A percentile compares a stretch with the other conserved stretches of the same genome.
Evolutionary conservation across 2,113 vertebrate species (phyloP).

Genomic region (Pseudonaja textilis): DNA sequence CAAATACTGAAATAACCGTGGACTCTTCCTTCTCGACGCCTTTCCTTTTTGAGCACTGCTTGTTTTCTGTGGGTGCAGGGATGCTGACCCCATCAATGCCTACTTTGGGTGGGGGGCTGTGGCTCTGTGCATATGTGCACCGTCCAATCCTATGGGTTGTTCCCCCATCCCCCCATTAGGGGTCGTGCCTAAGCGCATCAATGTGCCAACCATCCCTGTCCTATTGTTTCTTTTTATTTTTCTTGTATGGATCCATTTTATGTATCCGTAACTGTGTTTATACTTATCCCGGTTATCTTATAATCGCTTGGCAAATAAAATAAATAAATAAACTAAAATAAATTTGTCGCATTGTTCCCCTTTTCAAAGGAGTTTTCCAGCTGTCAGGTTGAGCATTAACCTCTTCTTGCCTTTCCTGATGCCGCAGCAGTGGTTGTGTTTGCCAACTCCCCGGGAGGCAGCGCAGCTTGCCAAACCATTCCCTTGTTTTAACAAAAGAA

Average conservation of each 20-base stretch:
- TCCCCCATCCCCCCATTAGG: not conserved
- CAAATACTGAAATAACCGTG: not conserved
- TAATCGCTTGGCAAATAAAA: too few species aligned
- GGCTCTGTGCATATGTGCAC: not conserved
- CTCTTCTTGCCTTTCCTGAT: not conserved
- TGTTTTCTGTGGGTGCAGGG: not conserved
- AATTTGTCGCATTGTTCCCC: not conserved
- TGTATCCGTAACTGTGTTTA: too few species aligned
- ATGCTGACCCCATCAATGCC: not conserved
- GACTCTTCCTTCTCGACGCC: not conserved
- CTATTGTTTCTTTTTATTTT: too few species aligned
- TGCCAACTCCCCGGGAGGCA: not conserved
- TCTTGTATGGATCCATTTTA: too few species aligned
- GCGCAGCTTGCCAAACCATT: not conserved
- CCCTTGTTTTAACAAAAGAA: not conserved
- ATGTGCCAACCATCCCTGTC: too few species aligned
- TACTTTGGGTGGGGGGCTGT: rapidly evolving
- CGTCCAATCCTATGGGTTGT: not conserved
- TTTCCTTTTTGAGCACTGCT: not conserved
- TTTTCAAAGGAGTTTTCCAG: not conserved
- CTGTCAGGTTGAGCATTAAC: not conserved
- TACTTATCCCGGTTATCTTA: too few species aligned
- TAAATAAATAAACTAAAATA: too few species aligned
- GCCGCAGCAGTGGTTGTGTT: not conserved
- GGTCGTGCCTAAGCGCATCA: too few species aligned